A percentile compares a stretch with the other conserved stretches of the same genome.
Conservation (phyloP, 1,140 invertebrate species). For the Mizuhopecten yessoensis region DNA sequence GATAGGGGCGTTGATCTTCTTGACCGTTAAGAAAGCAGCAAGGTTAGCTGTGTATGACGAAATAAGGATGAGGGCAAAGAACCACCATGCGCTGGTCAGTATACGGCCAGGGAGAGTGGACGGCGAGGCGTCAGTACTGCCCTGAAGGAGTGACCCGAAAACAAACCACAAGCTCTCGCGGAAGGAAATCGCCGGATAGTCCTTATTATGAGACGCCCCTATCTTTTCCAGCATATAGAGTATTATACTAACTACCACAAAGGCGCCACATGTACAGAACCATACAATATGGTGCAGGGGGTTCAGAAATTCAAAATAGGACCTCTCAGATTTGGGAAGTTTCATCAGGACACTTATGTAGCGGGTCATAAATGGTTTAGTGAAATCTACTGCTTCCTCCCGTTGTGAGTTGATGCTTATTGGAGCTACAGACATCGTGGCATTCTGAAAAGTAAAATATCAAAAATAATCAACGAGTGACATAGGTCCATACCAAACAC, state of each 20-base stretch:
- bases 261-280: conserved; percentile 80
- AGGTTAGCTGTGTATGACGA: conserved; percentile 84
- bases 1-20: conserved; percentile 83
- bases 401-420: conserved; percentile 80
- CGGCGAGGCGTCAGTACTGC: conserved; percentile 77
- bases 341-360: conserved; percentile 81
- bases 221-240: conserved; percentile 93
- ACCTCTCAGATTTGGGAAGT: conserved; percentile 74
- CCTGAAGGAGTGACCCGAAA: conserved; percentile 81
- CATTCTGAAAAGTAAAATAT: conserved; percentile 75
- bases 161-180: conserved; percentile 83
- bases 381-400: conserved; percentile 82
- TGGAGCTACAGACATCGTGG: conserved; percentile 81
- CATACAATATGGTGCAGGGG: conserved; percentile 92
- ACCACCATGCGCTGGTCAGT: conserved; percentile 83
- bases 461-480: too few relatives aligned
- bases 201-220: conserved; percentile 89
- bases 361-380: conserved; percentile 82
- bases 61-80: conserved; percentile 83
- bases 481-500: too few relatives aligned
- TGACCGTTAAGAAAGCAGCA: conserved; percentile 83
- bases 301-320: conserved; percentile 97
- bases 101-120: conserved; percentile 80
- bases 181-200: conserved; percentile 74
- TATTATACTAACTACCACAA: conserved; percentile 94